phyloP scores from a whole-genome alignment of 2,888 invertebrate genomes.

The Ptychoptera albimana region DNA sequence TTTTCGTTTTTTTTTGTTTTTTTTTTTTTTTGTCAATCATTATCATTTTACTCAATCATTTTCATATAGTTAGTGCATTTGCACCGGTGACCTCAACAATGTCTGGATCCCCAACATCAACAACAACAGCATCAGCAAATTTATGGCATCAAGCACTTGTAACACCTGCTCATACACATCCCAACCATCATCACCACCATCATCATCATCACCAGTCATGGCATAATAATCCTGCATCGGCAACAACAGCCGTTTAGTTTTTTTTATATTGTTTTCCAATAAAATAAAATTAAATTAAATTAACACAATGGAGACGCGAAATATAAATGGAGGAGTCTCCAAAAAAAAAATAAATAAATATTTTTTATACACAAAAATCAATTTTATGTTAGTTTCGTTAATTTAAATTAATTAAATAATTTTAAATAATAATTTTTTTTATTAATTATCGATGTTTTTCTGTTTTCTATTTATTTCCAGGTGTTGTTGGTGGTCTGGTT shows the following conservation, averaged over 20 bases:
- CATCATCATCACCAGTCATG: conserved; percentile 29
- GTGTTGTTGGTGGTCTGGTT: conserved; percentile 73
- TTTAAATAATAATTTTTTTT: not conserved
- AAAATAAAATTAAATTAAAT: not conserved
- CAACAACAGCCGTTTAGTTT: conserved; percentile 25
- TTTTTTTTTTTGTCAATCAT: conserved; percentile 6
- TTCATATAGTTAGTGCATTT: conserved; percentile 27
- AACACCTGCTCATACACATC: conserved; percentile 21
- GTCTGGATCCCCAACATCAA: conserved; percentile 4
- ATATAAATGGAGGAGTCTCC: not conserved
- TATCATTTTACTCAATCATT: conserved; percentile 1
- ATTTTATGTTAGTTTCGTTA: not conserved
- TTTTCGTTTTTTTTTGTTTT: conserved; percentile 6
- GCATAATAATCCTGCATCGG: conserved; percentile 28
- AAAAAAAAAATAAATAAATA: not conserved
- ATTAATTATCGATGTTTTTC: conserved; percentile 1
- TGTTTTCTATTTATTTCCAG: conserved; percentile 17
- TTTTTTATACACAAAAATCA: not conserved
- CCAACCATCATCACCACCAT: conserved; percentile 21
- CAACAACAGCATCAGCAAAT: conserved; percentile 21
- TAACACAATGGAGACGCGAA: not conserved
- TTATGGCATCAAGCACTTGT: conserved; percentile 31
- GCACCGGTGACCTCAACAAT: conserved; percentile 27
- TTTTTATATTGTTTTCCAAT: not conserved
- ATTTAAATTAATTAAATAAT: conserved; percentile 4